Base-by-base conservation (phyloP, 30 jellyfish, hydroid and myxozoan species). In the Mastigias papua region DNA sequence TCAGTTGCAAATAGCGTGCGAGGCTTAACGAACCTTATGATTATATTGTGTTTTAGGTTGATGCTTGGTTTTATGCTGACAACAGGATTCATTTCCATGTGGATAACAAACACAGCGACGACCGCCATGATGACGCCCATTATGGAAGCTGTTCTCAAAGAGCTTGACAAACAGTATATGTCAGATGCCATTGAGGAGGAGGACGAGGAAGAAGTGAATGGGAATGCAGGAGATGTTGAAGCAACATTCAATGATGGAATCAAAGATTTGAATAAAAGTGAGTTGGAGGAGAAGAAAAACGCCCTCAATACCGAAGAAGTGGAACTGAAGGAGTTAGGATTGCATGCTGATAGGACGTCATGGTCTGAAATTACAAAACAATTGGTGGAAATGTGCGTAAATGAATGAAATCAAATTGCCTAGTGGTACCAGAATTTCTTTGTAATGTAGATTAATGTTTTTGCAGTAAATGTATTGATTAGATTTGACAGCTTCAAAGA, bases 51-150 rank as follows among this genome's bases (percentile, higher is more conserved):
- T 63, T 42, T 0, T 20, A 86, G 94, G 82, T 61, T 86, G 66
- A 86, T 86, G 94, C 78, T 86, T 62, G 99, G 97, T 27, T 95
- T 95, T 48, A 95, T 95, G 99, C 72, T 91, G 63, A 78, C 82
- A 31, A 95, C 99, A 34, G 99, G 98, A 13, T 87, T 95, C 71
- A 80, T 95, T 3, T 95, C 99, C 27, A 95, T 95, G 99, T 95
- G 99, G 99, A 95, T 95, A 19, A 95, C 98, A 16, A 95, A 95
- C 69, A 95, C 99, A 30, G 99, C 99, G 35, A 95, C 99, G 32
- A 91, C 99, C 15, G 99, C 99, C 26, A 95, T 95, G 99, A 95
- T 95, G 99, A 95, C 98, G 15, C 99, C 99, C 4, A 94, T 94
- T 34, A 94, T 94, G 99, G 99, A 94, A 71, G 99, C 99, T 50